Evolutionary conservation across 1,140 invertebrate species (phyloP).

Genomic region (Formica selysi): DNA sequence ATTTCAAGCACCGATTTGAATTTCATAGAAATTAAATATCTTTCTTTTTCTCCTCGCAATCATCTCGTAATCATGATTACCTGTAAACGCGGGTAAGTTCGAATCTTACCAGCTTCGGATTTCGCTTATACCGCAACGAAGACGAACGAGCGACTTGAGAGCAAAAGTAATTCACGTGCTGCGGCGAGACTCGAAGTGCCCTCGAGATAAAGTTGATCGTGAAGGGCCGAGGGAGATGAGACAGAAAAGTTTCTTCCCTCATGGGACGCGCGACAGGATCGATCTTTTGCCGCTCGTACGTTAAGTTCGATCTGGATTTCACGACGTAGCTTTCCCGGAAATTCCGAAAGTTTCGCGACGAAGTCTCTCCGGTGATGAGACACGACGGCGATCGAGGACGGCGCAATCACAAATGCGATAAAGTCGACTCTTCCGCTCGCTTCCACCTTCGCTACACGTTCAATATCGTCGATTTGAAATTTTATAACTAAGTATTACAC

Average conservation of each 20-base stretch:
- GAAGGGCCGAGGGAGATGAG: slow-evolving; percentile 37
- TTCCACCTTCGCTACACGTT: background rate
- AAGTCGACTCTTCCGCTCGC: slow-evolving; percentile 47
- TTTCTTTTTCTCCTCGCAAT: background rate
- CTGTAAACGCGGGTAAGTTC: slow-evolving; percentile 2
- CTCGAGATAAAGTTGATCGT: slow-evolving; percentile 72
- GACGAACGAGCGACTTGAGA: slow-evolving; percentile 49
- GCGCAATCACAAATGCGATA: slow-evolving; percentile 62
- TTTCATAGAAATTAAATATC: no score
- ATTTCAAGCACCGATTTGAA: background rate
- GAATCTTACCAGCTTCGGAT: background rate
- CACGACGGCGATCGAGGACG: background rate
- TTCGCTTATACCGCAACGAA: background rate
- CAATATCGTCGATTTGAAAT: background rate
- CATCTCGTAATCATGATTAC: slow-evolving; percentile 33
- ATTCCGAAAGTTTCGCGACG: slow-evolving; percentile 66
- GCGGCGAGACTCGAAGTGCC: slow-evolving; percentile 55
- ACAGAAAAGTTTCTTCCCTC: slow-evolving; percentile 64
- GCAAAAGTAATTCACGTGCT: slow-evolving; percentile 69
- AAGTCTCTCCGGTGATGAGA: slow-evolving; percentile 30
- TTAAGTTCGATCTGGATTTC: slow-evolving; percentile 65
- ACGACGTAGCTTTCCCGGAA: slow-evolving; percentile 42
- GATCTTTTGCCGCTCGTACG: slow-evolving; percentile 48
- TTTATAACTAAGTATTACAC: background rate
- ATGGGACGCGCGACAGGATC: slow-evolving; percentile 32